phyloP scores from a whole-genome alignment of 2,113 vertebrate species.

The Cettia cetti region DNA sequence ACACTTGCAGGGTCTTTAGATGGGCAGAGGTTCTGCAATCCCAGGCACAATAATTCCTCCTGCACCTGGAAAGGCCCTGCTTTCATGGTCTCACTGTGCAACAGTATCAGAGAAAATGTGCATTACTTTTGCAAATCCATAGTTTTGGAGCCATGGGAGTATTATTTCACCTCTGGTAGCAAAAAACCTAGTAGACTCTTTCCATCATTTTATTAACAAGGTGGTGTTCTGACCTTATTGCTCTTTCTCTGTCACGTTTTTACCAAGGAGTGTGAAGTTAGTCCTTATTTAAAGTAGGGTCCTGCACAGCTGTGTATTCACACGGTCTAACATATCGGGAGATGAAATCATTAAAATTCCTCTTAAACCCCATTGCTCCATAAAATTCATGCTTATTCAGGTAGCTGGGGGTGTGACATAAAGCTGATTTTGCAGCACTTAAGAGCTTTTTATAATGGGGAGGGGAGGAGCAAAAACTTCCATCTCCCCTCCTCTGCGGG shows the following conservation, averaged over 20 bases:
- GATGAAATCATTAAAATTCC: background rate
- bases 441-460: background rate
- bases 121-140: background rate
- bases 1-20: background rate
- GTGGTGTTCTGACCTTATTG: background rate
- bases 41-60: background rate
- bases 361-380: background rate
- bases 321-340: background rate
- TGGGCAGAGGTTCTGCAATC: background rate
- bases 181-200: background rate
- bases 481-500: background rate
- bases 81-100: background rate
- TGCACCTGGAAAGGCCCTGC: background rate
- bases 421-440: background rate
- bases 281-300: background rate
- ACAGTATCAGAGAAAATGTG: background rate
- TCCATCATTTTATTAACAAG: background rate
- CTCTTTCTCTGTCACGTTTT: background rate
- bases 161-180: background rate
- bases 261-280: background rate
- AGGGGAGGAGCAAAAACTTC: background rate
- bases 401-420: background rate
- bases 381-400: background rate
- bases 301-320: background rate
- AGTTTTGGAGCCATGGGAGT: background rate